Percentiles rank a stretch among this genome's conserved stretches.
These are phyloP conservation scores for Heterodera filipjevi DNA, from an alignment of 2,888 invertebrate species.

Conservation along the genomic window DNA sequence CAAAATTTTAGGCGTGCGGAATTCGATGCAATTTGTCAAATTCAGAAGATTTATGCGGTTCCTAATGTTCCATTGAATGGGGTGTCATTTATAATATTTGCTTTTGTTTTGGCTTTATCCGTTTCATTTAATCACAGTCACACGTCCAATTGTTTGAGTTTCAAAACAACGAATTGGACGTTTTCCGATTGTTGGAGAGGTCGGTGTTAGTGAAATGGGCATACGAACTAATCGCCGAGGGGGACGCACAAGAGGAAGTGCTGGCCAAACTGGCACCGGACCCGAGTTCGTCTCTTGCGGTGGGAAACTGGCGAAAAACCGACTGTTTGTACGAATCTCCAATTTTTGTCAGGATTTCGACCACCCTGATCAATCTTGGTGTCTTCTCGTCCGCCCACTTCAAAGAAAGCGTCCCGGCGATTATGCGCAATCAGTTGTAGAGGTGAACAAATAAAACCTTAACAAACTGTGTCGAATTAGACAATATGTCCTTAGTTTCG, in stretches of 20 bases:
- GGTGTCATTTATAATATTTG: not conserved
- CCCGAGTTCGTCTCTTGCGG: not conserved
- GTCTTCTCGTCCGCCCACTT: conserved; percentile 47
- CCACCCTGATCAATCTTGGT: conserved; percentile 44
- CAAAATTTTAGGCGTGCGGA: conserved; percentile 56
- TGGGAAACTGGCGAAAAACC: too few relatives aligned
- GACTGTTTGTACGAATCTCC: too few relatives aligned
- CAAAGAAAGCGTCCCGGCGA: conserved; percentile 44
- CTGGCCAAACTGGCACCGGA: conserved; percentile 16
- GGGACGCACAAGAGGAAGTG: conserved; percentile 38
- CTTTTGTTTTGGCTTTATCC: conserved; percentile 12
- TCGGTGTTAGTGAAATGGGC: conserved; percentile 57
- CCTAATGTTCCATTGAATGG: conserved; percentile 17
- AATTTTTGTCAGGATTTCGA: conserved; percentile 45
- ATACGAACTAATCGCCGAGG: conserved; percentile 43
- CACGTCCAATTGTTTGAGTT: conserved; percentile 30
- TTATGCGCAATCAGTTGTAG: conserved; percentile 26
- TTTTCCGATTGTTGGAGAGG: conserved; percentile 49
- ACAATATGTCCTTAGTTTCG: too few relatives aligned
- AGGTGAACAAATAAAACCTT: conserved; percentile 29
- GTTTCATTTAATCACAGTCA: not conserved
- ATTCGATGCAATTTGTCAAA: conserved; percentile 46
- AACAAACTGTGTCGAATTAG: too few relatives aligned
- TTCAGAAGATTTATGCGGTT: conserved; percentile 30
- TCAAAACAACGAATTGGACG: conserved; percentile 25